Conservation (phyloP, 2,113 vertebrate species). For the Potamarius usumacintae region DNA sequence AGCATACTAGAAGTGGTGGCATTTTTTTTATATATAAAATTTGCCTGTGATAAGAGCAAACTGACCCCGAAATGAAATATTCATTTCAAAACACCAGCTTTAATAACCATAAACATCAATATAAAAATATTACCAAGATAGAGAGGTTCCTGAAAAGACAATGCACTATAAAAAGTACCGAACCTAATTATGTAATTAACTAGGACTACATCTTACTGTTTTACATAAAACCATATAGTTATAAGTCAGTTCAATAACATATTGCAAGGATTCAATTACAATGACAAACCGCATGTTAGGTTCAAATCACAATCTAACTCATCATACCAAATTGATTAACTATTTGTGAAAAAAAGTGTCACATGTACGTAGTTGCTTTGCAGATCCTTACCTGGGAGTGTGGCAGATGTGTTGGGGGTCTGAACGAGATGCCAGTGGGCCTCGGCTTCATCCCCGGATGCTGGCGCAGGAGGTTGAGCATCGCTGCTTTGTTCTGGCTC, state of each 20-base stretch:
- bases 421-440: slow-evolving; percentile 74
- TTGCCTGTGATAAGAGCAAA: neutral
- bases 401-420: slow-evolving; percentile 71
- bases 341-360: neutral
- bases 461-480: slow-evolving; percentile 81
- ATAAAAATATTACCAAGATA: neutral
- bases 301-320: neutral
- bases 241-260: neutral
- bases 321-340: neutral
- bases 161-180: too few relatives aligned
- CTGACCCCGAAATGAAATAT: neutral
- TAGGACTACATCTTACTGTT: neutral
- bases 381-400: slow-evolving; percentile 80
- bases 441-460: slow-evolving; percentile 86
- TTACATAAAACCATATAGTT: neutral
- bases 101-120: neutral
- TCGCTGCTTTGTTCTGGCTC: slow-evolving; percentile 77
- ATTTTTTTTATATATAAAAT: too few relatives aligned
- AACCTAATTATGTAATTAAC: neutral
- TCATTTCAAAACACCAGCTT: neutral
- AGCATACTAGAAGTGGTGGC: neutral
- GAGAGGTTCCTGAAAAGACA: too few relatives aligned
- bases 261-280: neutral
- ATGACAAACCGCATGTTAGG: neutral
- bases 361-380: neutral